Percentiles rank a stretch among this genome's conserved stretches.
These are phyloP conservation scores for Apostichopus californicus DNA, from an alignment of 35 echinoderm and acorn worm genomes.

Conservation along the genomic window DNA sequence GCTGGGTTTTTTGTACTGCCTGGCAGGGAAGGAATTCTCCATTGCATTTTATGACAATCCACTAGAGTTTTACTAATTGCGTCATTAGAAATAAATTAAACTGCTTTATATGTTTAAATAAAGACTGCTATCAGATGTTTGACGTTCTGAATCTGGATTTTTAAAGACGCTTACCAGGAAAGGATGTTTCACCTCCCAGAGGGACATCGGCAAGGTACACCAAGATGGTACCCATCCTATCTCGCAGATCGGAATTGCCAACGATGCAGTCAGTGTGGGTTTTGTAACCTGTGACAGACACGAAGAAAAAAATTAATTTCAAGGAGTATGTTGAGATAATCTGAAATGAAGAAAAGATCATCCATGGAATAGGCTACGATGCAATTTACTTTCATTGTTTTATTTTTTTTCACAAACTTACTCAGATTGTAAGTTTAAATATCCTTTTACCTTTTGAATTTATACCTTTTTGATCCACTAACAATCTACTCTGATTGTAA, in stretches of 20 bases:
- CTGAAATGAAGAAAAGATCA: no score
- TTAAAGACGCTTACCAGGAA: conserved; percentile 55
- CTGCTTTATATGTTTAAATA: neutral
- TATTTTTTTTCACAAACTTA: no score
- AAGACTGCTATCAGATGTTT: neutral
- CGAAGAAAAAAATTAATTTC: neutral
- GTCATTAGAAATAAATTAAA: neutral
- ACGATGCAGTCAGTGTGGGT: conserved; percentile 92
- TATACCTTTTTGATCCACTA: no score
- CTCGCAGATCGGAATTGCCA: conserved; percentile 66
- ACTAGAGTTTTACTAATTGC: neutral
- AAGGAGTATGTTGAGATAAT: no score
- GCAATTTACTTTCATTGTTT: no score
- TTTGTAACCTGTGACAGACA: conserved; percentile 76
- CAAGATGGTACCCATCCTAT: conserved; percentile 80
- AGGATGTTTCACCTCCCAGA: conserved; percentile 81
- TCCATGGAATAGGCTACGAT: no score
- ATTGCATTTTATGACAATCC: neutral
- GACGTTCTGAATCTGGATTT: neutral
- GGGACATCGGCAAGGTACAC: conserved; percentile 90
- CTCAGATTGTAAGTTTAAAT: no score
- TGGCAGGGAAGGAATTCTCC: no score
- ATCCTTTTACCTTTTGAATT: no score
- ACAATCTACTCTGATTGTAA: no score
- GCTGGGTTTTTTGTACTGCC: no score